Base-by-base conservation (phyloP, 2,888 invertebrate species). In the Drosophila nr. perissopoda region DNA sequence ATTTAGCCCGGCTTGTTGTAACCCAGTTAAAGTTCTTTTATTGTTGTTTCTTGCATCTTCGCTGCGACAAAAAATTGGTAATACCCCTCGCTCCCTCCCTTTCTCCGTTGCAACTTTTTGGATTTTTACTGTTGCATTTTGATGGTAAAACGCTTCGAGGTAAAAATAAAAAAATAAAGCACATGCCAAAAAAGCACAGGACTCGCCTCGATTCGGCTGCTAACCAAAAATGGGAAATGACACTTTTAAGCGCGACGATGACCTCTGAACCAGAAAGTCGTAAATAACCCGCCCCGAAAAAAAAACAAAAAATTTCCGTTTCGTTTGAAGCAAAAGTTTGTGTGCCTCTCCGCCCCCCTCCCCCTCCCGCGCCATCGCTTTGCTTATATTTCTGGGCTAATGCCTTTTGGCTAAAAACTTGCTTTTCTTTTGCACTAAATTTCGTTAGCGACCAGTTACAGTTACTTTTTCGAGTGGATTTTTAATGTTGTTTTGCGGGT, bases 221-320 rank as follows among this genome's bases (percentile, higher is more conserved):
- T 49, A 42, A 70, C 59, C 70, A 62, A 66, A 77, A 89, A 89
- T 89, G 89, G 83, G 82, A 88, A 88, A 90, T 90, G 87, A 89
- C 89, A 89, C 82, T 90, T 90, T 88, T 88, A 88, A 90, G 89
- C 87, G 89, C 90, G 87, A 81, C 79, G 89, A 70, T 90, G 91
- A 91, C 89, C 91, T 89, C 83, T 89, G 91, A 92, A 91, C 91
- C 91, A 91, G 91, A 92, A 92, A 91, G 89, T 91, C 92, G 91
- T 92, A 92, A 92, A 92, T 92, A 92, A 91, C 82, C 62, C 65
- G 29, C 83, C 42, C 31, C 40, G 31, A 40, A 13, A 63, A 29
- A 21, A 51, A 40, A 62, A n/a, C 2, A 27, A 58, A 84, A 89
- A 87, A 72, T 74, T 82, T 76, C 82, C 73, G 82, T 85, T 85